Percentiles rank a stretch among this genome's conserved stretches.
Evolutionary conservation across 2,113 vertebrate species (phyloP).

Genomic region (Typhlomys cinereus): DNA sequence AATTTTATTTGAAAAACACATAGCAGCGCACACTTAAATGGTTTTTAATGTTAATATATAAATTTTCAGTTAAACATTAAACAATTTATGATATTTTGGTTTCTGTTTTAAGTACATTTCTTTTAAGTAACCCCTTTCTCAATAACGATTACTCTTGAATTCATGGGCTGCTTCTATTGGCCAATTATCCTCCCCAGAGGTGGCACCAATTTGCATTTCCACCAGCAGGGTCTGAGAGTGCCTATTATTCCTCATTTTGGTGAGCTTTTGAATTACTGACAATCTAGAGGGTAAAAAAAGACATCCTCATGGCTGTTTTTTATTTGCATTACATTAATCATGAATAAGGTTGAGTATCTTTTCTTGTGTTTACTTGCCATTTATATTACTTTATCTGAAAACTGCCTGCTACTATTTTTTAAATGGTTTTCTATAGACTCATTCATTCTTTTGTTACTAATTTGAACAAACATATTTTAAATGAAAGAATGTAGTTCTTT

Average conservation of each 20-base stretch:
- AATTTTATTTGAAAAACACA: neutral
- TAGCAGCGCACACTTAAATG: neutral
- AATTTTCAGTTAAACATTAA: conserved; percentile 21
- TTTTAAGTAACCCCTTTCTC: neutral
- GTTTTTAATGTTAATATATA: neutral
- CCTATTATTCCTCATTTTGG: conserved; percentile 48
- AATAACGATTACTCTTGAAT: conserved; percentile 31
- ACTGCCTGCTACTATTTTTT: conserved; percentile 12
- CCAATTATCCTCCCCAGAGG: conserved; percentile 42
- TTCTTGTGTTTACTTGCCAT: conserved; percentile 49
- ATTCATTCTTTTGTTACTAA: conserved; percentile 52
- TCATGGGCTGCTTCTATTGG: neutral
- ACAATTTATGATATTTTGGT: neutral
- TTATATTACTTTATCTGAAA: conserved; percentile 61
- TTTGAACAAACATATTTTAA: conserved; percentile 50
- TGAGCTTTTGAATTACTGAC: conserved; percentile 64
- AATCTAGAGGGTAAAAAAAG: conserved; percentile 28
- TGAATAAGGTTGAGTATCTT: conserved; percentile 47
- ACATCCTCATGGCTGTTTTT: conserved; percentile 40
- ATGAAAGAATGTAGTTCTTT: neutral
- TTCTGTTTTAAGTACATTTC: conserved; percentile 12
- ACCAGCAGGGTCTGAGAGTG: neutral
- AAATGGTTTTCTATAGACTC: neutral
- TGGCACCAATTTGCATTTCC: conserved; percentile 51
- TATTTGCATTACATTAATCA: conserved; percentile 73